Evolutionary conservation across 2,797 vertebrate genomes (phyloP), one percentile per base, ranked within the genome.

Genomic region (Poecilia velifera): DNA sequence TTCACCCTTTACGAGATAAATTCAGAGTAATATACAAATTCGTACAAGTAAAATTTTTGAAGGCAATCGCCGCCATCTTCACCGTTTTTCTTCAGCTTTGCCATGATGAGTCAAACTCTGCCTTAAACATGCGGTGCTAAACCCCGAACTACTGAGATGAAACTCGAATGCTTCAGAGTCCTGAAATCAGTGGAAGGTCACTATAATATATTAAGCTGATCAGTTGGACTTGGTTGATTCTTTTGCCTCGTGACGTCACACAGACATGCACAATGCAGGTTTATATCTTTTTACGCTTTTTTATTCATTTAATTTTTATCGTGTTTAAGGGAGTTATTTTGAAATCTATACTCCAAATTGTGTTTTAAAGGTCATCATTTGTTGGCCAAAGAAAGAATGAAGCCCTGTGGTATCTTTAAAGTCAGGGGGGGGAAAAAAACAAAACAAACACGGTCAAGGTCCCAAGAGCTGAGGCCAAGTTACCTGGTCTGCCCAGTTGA

Each of bases 401-500:
- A 68, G 2, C 39, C 39, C 0, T 43, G 7, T 2, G 5, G 22
- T 3, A 43, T 43, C 20, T 70, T 70, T 70, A 43, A 43, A 22
- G 10, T 68, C 39, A 43, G 9, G 20, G 39, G 39, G 36, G 1
- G 0, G 18, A 10, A 39, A 14, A 28, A 9, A 57, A 59, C 34
- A 34, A 59, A 16, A 16, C 4, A 59, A 1, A 31, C 16, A 9
- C 3, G 2, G 25, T n/a, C 64, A 41, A 41, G 36, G 10, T 39
- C 10, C 64, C 64, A 22, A 18, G 43, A 9, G 18, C 6, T 20
- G 20, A 71, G 64, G 36, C 16, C 28, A n/a, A 0, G 31, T 28
- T 93, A 99, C 98, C 97, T 96, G 90, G 90, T 87, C 72, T 96
- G 96, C 79, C 91, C 92, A 8, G 86, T 95, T 31, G 96, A 94